Evolutionary conservation across 1,140 invertebrate species (phyloP), one percentile per base, ranked within the genome.

Genomic region (Formica exsecta): DNA sequence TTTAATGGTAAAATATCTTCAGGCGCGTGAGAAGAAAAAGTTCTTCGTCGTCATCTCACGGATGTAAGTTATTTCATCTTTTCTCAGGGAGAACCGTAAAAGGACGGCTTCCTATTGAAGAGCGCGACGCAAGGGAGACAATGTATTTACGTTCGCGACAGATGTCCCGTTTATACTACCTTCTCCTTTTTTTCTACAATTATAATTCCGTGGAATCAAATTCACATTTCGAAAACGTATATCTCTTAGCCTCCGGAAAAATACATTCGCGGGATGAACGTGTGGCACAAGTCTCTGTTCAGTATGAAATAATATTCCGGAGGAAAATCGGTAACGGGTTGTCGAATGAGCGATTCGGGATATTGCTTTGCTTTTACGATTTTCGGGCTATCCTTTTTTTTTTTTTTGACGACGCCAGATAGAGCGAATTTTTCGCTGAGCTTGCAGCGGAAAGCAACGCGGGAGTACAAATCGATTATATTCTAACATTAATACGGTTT

Each of bases 401-500:
- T 73, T 71, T 83, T 70, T 87, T 84, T 81, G 83, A 79, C 13
- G 11, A 9, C 11, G 11, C 6, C 2, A 32, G 44, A 57, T 86
- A n/a, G 77, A 57, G 8, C 57, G 65, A 51, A 64, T 44, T 22
- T 41, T 76, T 19, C 16, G 51, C 71, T 44, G 62, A 74, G 48
- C 7, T 51, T 36, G 65, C 71, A 73, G 25, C 4, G 25, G 2
- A 13, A 62, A 25, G 76, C 9, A 51, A 41, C 29, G 48, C 3
- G 3, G 54, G 64, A 68, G 16, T 4, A 29, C 62, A 54, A 54
- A 16, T 25, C 64, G 65, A 51, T 25, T 76, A 86, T 73, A 88
- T 84, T 87, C 85, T 77, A 87, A 87, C 68, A 87, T 70, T 83
- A 85, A 87, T 59, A 61, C 70, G 65, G 29, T 54, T 87, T 57